Conservation (phyloP, 2,797 vertebrate genomes). For the Anas bahamensis region DNA sequence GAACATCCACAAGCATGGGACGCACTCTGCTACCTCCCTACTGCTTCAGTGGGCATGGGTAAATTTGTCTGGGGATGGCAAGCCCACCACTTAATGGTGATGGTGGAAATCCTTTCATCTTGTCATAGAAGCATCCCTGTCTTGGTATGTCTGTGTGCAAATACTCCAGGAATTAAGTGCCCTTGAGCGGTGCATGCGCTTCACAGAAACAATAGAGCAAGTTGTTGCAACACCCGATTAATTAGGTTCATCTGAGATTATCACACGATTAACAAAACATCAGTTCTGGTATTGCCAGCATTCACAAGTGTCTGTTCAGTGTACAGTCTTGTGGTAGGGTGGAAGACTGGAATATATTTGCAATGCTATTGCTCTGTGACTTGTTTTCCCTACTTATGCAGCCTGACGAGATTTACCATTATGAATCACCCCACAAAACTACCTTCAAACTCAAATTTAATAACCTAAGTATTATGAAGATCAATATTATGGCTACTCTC, state of each 20-base stretch:
- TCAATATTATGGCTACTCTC: conserved; percentile 62
- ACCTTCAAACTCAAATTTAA: conserved; percentile 68
- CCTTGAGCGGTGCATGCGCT: background rate
- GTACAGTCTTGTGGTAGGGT: background rate
- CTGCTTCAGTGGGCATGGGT: rapidly evolving
- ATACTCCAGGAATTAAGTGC: background rate
- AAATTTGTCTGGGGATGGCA: background rate
- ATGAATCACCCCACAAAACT: conserved; percentile 47
- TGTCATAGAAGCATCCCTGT: background rate
- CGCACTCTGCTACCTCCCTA: background rate
- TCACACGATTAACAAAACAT: background rate
- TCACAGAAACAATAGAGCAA: background rate
- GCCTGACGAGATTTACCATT: conserved; percentile 25
- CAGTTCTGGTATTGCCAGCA: background rate
- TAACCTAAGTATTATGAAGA: conserved; percentile 62
- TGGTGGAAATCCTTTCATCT: background rate
- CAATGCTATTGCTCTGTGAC: conserved; percentile 35
- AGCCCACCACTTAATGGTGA: too few species aligned
- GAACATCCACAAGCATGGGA: background rate
- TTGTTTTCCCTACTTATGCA: conserved; percentile 52
- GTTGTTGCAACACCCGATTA: background rate
- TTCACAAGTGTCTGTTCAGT: background rate
- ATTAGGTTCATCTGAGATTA: background rate
- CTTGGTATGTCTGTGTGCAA: background rate
- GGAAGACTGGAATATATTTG: conserved; percentile 34